Base-by-base conservation (phyloP, 37 sponge, comb jelly and placozoan species). In the Ianthella basta region DNA sequence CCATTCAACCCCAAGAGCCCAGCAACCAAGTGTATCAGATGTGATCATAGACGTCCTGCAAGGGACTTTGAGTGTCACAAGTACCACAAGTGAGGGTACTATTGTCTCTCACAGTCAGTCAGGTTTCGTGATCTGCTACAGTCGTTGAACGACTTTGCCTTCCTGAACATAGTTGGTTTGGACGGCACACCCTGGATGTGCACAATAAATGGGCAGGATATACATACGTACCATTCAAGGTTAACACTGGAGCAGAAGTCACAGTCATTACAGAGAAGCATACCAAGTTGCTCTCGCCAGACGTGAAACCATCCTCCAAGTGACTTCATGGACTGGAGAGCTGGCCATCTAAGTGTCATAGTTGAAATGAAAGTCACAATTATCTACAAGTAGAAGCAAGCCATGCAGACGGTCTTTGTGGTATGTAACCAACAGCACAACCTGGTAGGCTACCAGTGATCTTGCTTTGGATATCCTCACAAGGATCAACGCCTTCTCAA, bases 171-270 rank as follows among this genome's bases (percentile, higher is more conserved):
- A 18, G 30, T 67, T 4, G 33, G 33, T 8, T 36, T n/a, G 5
- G 38, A 85, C 27, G 74, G 15, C 30, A 56, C 20, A 54, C 21
- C 33, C 19, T 83, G 83, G 83, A 35, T 21, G 12, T 36, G 29
- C 77, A 85, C 59, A 1, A 29, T 72, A 3, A 10, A 13, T 35
- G 85, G 72, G 20, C 60, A 85, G 40, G 56, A 36, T 6, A 50
- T n/a, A n/a, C n/a, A n/a, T n/a, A n/a, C n/a, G n/a, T 85, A 56
- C n/a, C n/a, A 41, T 86, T 86, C 41, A 86, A 86, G 40, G 72
- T 86, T 16, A 80, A 86, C 80, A 79, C 86, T 27, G 68, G 86
- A 27, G 86, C 79, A 27, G 80, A 86, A 40, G 86, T 86, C n/a
- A 63, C 86, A 20, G 86, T 57, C 21, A 50, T 86, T 29, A 29